Conservation (phyloP, 2,797 vertebrate genomes). For the Coracias cyanogaster region DNA sequence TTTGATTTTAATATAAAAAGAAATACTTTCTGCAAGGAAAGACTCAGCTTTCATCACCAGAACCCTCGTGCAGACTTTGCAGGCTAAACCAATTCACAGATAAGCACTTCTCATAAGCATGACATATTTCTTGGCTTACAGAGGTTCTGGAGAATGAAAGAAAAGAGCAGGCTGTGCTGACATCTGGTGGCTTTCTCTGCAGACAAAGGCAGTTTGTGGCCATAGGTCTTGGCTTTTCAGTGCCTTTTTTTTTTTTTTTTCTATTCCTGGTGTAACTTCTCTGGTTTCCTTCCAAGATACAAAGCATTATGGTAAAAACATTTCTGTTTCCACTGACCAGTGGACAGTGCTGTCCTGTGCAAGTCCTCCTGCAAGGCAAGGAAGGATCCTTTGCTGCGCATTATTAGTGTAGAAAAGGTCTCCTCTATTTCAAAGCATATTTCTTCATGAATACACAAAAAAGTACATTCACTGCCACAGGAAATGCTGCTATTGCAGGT, state of each 20-base stretch:
- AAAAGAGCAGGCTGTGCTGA: conserved; percentile 76
- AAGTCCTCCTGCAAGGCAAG: not conserved
- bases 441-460: not conserved
- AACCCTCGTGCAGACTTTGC: not conserved
- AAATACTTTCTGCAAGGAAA: conserved; percentile 20
- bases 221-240: not conserved
- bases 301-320: not conserved
- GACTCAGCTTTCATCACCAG: conserved; percentile 1
- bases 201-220: not conserved
- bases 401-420: not conserved
- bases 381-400: not conserved
- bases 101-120: not conserved
- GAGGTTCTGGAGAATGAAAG: not conserved
- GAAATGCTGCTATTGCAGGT: not conserved
- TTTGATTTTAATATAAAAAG: conserved; percentile 32
- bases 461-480: not conserved
- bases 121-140: not conserved
- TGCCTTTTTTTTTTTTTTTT: not conserved
- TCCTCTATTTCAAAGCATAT: not conserved
- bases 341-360: not conserved
- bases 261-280: not conserved
- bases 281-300: not conserved
- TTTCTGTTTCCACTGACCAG: not conserved
- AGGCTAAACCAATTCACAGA: not conserved
- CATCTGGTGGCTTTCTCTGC: conserved; percentile 74